Percentiles rank a stretch among this genome's conserved stretches.
Evolutionary conservation across 2,797 vertebrate species (phyloP).

Genomic region (Liasis olivaceus): DNA sequence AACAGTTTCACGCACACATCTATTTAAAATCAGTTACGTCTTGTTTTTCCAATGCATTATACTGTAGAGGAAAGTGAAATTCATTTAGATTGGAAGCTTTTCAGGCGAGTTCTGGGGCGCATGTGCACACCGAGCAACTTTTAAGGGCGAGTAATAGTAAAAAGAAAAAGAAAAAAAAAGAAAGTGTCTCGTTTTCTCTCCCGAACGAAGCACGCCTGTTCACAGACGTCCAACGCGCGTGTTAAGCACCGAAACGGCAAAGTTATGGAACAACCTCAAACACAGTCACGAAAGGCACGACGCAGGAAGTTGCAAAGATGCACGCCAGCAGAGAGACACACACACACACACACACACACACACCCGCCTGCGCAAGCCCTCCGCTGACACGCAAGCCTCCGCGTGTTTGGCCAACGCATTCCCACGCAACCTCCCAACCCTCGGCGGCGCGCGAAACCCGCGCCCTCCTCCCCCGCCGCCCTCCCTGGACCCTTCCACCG

Average conservation of each 20-base stretch:
- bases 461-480: no score
- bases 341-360: neutral
- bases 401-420: neutral
- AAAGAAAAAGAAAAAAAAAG: neutral
- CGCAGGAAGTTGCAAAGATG: neutral
- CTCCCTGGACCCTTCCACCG: neutral
- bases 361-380: neutral
- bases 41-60: neutral
- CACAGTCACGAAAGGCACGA: neutral
- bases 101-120: neutral
- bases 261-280: neutral
- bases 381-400: neutral
- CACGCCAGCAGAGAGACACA: neutral
- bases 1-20: neutral
- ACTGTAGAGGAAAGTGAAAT: neutral
- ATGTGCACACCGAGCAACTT: neutral
- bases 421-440: neutral
- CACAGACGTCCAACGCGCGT: neutral
- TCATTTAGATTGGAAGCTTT: neutral
- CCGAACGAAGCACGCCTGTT: neutral
- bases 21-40: neutral
- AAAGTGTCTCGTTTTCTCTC: neutral
- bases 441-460: neutral
- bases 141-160: neutral
- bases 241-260: neutral